Evolutionary conservation across 2,888 invertebrate species (phyloP), one percentile per base, ranked within the genome.

Genomic region (Eristalinus aeneus): DNA sequence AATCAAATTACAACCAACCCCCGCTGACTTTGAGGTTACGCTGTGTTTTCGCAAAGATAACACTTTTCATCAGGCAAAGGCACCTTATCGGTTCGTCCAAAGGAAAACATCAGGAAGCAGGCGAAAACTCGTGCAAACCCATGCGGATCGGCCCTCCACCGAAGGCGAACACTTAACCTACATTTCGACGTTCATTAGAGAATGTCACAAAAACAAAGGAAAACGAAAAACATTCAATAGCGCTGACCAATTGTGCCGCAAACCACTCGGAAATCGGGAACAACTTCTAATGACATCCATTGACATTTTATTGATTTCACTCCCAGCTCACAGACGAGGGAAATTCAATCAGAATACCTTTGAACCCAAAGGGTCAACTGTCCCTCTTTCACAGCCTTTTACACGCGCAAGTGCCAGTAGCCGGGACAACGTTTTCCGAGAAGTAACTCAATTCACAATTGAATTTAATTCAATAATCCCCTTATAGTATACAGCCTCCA

Each of bases 291-390:
- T 74, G 54, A 36, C 22, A 39, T 31, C 56, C 56, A 56, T 31
- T 58, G 31, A 65, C 56, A 74, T 74, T 74, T 65, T 39, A 71
- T 71, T 46, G 23, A 4, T 65, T 65, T 64, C 73, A n/a, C 36
- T 23, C 73, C 64, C 39, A 54, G 11, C 22, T 27, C n/a, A 6
- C 6, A 16, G 16, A 3, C 3, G 56, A 1, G 34, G n/a, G 22
- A 61, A 36, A 36, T 11, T 2, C 11, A 22, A 23, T 8, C 16
- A 8, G 10, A 54, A 53, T 54, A 10, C 20, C 20, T 53, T 34
- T 68, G 32, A 23, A 54, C 53, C 16, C 6, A 9, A 31, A 8
- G 39, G 20, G 3, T 2, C 34, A 11, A n/a, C 20, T 20, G 32
- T 32, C 32, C 31, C 11, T 10, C 34, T 10, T 68, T 9, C 8